A percentile compares a stretch with the other conserved stretches of the same genome.
Conservation (phyloP, 1,140 invertebrate species). For the Triops cancriformis region DNA sequence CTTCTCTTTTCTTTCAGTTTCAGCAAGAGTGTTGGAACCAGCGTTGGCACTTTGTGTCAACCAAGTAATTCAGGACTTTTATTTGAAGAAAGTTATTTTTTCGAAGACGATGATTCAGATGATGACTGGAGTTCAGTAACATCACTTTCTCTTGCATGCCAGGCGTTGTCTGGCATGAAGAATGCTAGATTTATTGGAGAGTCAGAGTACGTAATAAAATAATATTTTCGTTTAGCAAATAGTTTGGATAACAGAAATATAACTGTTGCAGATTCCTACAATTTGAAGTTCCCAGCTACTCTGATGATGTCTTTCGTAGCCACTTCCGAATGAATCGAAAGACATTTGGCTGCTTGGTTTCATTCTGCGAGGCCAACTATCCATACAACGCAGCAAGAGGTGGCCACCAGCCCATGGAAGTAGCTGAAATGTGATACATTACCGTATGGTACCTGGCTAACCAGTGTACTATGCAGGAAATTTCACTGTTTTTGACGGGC, state of each 20-base stretch:
- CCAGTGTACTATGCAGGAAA: no score
- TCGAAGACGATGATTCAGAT: not conserved
- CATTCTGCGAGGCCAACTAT: no score
- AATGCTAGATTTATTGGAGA: not conserved
- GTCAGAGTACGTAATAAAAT: not conserved
- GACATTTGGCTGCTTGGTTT: no score
- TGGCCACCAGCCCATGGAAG: no score
- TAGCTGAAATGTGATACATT: no score
- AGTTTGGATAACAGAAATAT: not conserved
- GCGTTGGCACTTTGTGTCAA: slow-evolving; percentile 31
- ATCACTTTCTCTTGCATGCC: not conserved
- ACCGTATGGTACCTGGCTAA: no score
- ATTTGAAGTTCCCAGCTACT: no score
- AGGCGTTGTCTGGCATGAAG: not conserved
- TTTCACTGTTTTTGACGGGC: no score
- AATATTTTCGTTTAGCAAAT: not conserved
- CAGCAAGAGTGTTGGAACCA: slow-evolving; percentile 11
- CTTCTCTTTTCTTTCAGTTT: not conserved
- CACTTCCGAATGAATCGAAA: no score
- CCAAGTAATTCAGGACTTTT: not conserved
- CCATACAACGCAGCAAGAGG: no score
- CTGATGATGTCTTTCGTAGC: no score
- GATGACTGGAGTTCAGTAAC: not conserved
- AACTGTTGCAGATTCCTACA: no score
- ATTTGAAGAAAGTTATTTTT: not conserved